phyloP scores from a whole-genome alignment of 2,797 vertebrate species.

The Cirrhinus molitorella region DNA sequence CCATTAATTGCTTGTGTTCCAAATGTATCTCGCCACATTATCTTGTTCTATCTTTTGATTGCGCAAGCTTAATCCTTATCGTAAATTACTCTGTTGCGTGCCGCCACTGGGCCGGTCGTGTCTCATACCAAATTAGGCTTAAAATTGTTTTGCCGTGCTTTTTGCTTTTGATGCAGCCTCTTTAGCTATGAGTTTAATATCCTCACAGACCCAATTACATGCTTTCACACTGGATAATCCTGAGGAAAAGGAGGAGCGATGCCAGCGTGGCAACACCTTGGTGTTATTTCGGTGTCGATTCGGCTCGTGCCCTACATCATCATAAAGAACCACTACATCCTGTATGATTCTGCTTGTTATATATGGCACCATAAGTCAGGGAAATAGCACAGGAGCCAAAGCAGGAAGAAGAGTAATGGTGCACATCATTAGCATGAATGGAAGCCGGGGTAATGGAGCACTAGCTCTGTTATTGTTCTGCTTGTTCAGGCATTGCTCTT shows the following conservation, averaged over 20 bases:
- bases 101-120: constrained; percentile 82
- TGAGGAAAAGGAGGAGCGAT: constrained; percentile 53
- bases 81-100: constrained; percentile 83
- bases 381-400: constrained; percentile 66
- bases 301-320: constrained; percentile 40
- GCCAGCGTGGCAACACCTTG: constrained; percentile 41
- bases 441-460: constrained; percentile 74
- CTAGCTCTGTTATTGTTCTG: constrained; percentile 66
- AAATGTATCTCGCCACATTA: constrained; percentile 85
- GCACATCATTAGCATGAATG: constrained; percentile 74
- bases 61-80: constrained; percentile 85
- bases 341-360: constrained; percentile 57
- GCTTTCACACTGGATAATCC: constrained; percentile 70
- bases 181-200: constrained; percentile 77
- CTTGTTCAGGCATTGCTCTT: constrained; percentile 73
- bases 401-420: constrained; percentile 71
- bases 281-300: constrained; percentile 49
- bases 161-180: constrained; percentile 77
- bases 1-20: constrained; percentile 82
- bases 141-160: constrained; percentile 79
- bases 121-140: constrained; percentile 86
- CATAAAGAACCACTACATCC: constrained; percentile 48
- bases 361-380: constrained; percentile 72
- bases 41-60: constrained; percentile 89
- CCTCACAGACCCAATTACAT: constrained; percentile 73